Percentiles rank a stretch among this genome's conserved stretches.
These are phyloP conservation scores for Trichacis sp. DNA, from an alignment of 2,888 invertebrate species.

Conservation along the genomic window DNA sequence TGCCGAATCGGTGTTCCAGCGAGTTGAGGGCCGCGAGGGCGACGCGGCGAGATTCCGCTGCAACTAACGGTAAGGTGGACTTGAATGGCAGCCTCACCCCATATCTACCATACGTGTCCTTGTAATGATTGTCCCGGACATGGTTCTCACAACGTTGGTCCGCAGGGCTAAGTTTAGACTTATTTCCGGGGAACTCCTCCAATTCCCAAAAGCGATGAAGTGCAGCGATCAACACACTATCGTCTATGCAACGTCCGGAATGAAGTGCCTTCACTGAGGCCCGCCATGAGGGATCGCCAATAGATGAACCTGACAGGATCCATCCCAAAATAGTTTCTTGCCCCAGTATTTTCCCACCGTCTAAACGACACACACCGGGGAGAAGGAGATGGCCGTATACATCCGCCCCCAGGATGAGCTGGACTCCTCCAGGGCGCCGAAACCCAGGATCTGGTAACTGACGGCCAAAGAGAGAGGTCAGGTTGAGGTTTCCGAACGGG, in stretches of 20 bases:
- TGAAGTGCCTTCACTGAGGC: no score
- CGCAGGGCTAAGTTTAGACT: background rate
- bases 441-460: constrained; percentile 20
- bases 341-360: constrained; percentile 11
- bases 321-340: constrained; percentile 33
- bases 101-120: background rate
- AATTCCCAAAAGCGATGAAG: constrained; percentile 5
- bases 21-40: background rate
- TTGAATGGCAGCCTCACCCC: background rate
- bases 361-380: constrained; percentile 10
- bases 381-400: constrained; percentile 25
- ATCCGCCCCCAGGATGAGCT: constrained; percentile 28
- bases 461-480: background rate
- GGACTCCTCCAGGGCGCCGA: background rate
- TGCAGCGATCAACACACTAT: no score
- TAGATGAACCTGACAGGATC: constrained; percentile 22
- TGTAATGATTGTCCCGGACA: background rate
- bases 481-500: no score
- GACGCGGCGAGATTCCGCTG: background rate
- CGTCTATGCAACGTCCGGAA: no score
- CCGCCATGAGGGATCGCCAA: background rate
- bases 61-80: background rate
- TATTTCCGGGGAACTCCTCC: background rate
- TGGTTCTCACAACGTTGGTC: constrained; percentile 1
- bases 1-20: background rate